Base-by-base conservation (phyloP, 1,140 invertebrate genomes). In the Panagrolaimus sp. region DNA sequence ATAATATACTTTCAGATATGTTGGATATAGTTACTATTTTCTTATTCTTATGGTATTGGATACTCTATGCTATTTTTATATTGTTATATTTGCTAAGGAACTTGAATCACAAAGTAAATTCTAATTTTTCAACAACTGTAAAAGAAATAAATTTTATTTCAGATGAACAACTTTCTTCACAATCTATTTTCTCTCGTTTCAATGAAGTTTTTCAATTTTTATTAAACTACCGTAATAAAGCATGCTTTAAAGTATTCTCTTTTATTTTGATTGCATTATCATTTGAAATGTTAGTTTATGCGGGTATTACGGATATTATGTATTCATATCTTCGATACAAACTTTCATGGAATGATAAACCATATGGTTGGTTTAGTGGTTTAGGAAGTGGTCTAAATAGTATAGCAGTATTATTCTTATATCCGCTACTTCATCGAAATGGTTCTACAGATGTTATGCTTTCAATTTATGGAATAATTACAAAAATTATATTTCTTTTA, bases 291-390 rank as follows among this genome's bases (percentile, higher is more conserved):
- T 25, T 74, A 20, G 51, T 20, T 13, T 74, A 75, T 47, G 64
- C 73, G 0, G 67, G 71, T 74, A 38, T 20, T 9, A 16, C 51
- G 25, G 73, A 80, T 43, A 63, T 81, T 47, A 43, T 82, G 9
- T 79, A 80, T 66, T 73, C 72, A 0, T 77, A 71, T 45, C 27
- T 79, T 16, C 78, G 72, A 25, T 72, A 47, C 46, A 79, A 69
- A 63, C 62, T 76, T 43, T 53, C 53, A 20, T 76, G 74, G 74
- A 76, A 51, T 44, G 74, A 76, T 67, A 69, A 65, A 27, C 63
- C 76, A 48, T 76, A 76, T 69, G 74, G 74, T 8, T 68, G 48
- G 65, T 76, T 78, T 62, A 76, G 65, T 47, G 74, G 74, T 16
- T n/a, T 69, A 7, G 45, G 44, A 31, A 79, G 27, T 25, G 74